Base-by-base conservation (phyloP, 53 echinoderm and acorn worm species). In the Antedon mediterranea region DNA sequence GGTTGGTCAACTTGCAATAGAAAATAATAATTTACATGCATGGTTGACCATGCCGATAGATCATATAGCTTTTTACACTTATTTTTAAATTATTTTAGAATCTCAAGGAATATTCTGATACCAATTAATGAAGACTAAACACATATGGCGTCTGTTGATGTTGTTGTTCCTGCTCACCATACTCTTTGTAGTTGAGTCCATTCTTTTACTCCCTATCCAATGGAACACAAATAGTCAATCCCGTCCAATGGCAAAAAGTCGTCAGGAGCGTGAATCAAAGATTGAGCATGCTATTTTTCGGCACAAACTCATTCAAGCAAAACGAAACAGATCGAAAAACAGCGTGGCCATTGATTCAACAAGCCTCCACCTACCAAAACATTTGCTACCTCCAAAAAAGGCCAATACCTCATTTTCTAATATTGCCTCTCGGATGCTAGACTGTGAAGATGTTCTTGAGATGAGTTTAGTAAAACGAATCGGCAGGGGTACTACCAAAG, bases 401-500 rank as follows among this genome's bases (percentile, higher is more conserved):
- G 11, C 37, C 57, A 57, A 57, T 57, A 57, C 57, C 57, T 57
- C 14, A 23, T 57, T 57, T 57, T 57, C 57, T 57, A 57, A 57
- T 18, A 57, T 18, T 57, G 57, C 20, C 57, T 57, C 57, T 1
- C 57, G 23, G 33, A 76, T 76, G 34, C 29, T 76, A 33, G 6
- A 76, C 28, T 85, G 85, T 31, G 76, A 72, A 6, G 81, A 77
- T 31, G 77, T 85, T 26, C 72, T 81, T 4, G 29, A 75, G 1
- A 81, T 85, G 14, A 76, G 73, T n/a, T 33, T 71, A 32, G 76
- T 81, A 31, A 81, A 79, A 28, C 82, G 76, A 31, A 34, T 87
- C 0, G 87, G 87, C 3, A 57, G 80, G 71, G 87, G 87, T 27
- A 78, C 77, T 31, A 87, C 82, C 43, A 87, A 87, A 43, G 87